These are phyloP conservation scores for Xylocopa sonorina DNA, from an alignment of 1,140 invertebrate species.

Conservation along the genomic window DNA sequence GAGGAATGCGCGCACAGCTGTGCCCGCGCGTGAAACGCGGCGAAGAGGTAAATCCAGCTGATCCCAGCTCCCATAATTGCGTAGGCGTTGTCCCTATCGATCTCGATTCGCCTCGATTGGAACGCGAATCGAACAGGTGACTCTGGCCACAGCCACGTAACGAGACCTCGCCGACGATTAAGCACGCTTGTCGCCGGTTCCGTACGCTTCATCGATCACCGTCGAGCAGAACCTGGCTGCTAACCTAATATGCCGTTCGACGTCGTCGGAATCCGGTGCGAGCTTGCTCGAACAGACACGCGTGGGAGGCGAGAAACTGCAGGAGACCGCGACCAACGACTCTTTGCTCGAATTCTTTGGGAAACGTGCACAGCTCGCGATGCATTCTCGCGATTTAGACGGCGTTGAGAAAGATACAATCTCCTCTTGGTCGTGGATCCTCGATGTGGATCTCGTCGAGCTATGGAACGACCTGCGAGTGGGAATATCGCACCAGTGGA, in stretches of 20 bases:
- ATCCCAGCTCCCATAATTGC: slow-evolving; percentile 5
- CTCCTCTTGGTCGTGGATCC: too few species aligned
- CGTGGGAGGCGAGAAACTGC: neutral
- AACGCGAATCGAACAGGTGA: neutral
- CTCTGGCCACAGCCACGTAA: too few species aligned
- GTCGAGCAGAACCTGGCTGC: neutral
- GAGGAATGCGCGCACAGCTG: neutral
- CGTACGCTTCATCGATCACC: neutral
- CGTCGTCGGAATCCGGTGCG: neutral
- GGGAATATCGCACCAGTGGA: too few species aligned
- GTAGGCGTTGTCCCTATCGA: neutral
- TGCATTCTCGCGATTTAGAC: neutral
- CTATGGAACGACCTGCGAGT: too few species aligned
- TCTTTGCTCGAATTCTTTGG: too few species aligned
- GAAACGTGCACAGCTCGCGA: neutral
- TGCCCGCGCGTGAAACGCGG: neutral
- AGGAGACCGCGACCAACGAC: neutral
- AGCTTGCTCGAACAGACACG: too few species aligned
- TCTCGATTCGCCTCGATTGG: neutral
- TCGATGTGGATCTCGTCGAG: too few species aligned
- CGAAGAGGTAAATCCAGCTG: neutral
- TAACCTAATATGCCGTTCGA: neutral
- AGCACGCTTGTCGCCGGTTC: neutral
- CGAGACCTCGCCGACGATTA: neutral
- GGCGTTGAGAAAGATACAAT: too few species aligned